Conservation (phyloP, 2,113 vertebrate species). For the Lampris megalopsis region DNA sequence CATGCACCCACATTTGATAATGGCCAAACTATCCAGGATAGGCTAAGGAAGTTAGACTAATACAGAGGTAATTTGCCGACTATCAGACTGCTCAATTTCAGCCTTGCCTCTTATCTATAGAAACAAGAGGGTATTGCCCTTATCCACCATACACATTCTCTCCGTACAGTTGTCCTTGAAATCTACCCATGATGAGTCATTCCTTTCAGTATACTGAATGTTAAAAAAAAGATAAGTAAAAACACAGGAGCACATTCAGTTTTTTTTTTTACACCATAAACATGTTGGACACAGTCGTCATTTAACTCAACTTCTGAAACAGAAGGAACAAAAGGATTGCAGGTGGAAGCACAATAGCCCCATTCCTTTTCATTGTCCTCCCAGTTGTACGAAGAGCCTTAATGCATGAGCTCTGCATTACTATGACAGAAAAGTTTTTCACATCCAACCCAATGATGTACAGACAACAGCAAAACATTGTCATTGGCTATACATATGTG, state of each 20-base stretch:
- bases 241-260: conserved; percentile 28
- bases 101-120: conserved; percentile 21
- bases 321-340: conserved; percentile 22
- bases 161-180: conserved; percentile 48
- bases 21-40: conserved; percentile 1
- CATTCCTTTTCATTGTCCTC: conserved; percentile 36
- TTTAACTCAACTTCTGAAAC: conserved; percentile 5
- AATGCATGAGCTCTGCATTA: conserved; percentile 59
- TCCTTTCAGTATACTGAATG: conserved; percentile 43
- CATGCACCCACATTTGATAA: not conserved
- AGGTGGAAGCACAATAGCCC: conserved; percentile 25
- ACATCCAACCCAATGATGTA: conserved; percentile 65
- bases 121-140: conserved; percentile 26
- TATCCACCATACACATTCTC: conserved; percentile 46
- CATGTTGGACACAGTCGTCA: conserved; percentile 28
- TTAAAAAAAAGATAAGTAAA: conserved; percentile 25
- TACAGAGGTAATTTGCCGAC: conserved; percentile 44
- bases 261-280: conserved; percentile 44
- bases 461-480: conserved; percentile 72
- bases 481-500: conserved; percentile 71
- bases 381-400: conserved; percentile 54
- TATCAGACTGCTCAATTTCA: conserved; percentile 43
- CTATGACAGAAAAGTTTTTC: conserved; percentile 65
- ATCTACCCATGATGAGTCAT: conserved; percentile 31
- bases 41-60: conserved; percentile 7